Base-by-base conservation (phyloP, 2,888 invertebrate species). In the Nycteola revayana region DNA sequence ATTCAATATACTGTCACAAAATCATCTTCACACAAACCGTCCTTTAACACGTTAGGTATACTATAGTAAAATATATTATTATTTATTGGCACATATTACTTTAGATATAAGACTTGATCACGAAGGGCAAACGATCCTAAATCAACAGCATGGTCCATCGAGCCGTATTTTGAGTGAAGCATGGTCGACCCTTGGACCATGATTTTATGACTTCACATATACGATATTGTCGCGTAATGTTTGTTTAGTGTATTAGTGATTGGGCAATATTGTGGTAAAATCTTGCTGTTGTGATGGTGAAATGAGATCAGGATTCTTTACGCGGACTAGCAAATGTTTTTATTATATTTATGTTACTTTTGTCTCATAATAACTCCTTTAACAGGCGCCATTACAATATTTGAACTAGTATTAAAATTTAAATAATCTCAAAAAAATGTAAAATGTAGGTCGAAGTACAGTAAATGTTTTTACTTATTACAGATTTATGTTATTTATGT, bases 21-120 rank as follows among this genome's bases (percentile, higher is more conserved):
- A n/a, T n/a, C n/a, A n/a, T 18, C 11, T 24, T 26, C 24, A 7
- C 29, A 24, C 6, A 8, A 25, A 25, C 9, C 30, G 25, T 29
- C 26, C n/a, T 35, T 34, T 41, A 37, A 36, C 31, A 53, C 40
- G 26, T 22, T 9, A 36, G 18, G 25, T 36, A 26, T 33, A 41
- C 49, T 39, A 42, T 35, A 41, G n/a, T 37, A 30, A 25, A 29
- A 33, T 38, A 42, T 38, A 18, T 32, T 39, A 37, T 44, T 49
- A 54, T 49, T 53, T 14, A 44, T 44, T 37, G 32, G 25, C 40
- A 14, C 28, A 55, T 47, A 55, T 55, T 55, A 59, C 48, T 56
- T 56, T 51, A 34, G 37, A 34, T 9, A 39, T 38, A 39, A 55
- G 35, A 41, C 42, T 56, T 56, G 57, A 59, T 56, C 48, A 40